Conservation (phyloP, 2,797 vertebrate species). For the Percopsis omiscomaycus region DNA sequence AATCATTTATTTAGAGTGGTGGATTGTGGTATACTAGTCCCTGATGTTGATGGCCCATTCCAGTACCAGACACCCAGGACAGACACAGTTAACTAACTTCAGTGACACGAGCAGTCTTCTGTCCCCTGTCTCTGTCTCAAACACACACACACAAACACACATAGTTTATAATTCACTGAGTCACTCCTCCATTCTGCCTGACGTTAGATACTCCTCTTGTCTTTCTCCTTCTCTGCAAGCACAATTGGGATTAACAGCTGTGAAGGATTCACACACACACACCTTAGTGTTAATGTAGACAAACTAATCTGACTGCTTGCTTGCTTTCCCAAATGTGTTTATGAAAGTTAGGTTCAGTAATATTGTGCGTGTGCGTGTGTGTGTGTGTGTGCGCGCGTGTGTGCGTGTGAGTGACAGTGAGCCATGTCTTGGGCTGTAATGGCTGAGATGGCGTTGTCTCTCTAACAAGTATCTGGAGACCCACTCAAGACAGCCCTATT, state of each 20-base stretch:
- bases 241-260: slow-evolving; percentile 49
- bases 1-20: too few relatives aligned
- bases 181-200: slow-evolving; percentile 42
- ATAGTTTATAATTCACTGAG: slow-evolving; percentile 49
- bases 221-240: slow-evolving; percentile 41
- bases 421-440: slow-evolving; percentile 56
- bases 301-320: slow-evolving; percentile 10
- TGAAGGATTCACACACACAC: slow-evolving; percentile 10
- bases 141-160: slow-evolving; percentile 17
- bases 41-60: too few relatives aligned
- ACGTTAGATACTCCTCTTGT: slow-evolving; percentile 21
- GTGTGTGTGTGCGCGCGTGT: slow-evolving; percentile 11
- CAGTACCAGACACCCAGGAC: too few relatives aligned
- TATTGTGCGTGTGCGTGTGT: slow-evolving; percentile 4
- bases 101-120: background rate
- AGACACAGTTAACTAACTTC: too few relatives aligned
- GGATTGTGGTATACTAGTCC: too few relatives aligned
- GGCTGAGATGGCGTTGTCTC: slow-evolving; percentile 66
- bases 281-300: slow-evolving; percentile 24
- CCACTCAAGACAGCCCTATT: slow-evolving; percentile 69
- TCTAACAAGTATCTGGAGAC: slow-evolving; percentile 74
- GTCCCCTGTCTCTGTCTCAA: slow-evolving; percentile 12
- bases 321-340: slow-evolving; percentile 8
- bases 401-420: slow-evolving; percentile 30
- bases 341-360: background rate